Base-by-base conservation (phyloP, 2,797 vertebrate species). In the Lycodopsis pacificus region DNA sequence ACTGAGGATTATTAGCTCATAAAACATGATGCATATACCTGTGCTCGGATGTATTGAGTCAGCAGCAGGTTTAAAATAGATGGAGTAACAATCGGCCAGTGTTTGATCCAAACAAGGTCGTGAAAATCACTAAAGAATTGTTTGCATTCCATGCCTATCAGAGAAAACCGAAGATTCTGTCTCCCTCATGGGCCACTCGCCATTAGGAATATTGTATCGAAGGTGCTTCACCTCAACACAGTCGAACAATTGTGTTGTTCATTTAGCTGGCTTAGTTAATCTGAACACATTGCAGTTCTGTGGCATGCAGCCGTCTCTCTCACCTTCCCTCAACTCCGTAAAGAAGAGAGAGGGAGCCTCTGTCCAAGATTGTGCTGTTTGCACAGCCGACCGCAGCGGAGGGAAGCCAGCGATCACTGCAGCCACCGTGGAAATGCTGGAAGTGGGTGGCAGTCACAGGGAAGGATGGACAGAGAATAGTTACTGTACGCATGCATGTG, bases 361-460 rank as follows among this genome's bases (percentile, higher is more conserved):
- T 91, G 86, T 90, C 82, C 77, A 27, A 40, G 68, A 44, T 14
- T 40, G 65, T 5, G 63, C 75, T 91, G 86, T 91, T 91, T 92
- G 85, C 80, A 42, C 79, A 86, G 76, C 53, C 66, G 68, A 88
- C 89, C 88, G 1, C 87, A 86, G 84, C 77, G 76, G 63, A 81
- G 82, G 80, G 67, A 79, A 81, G 81, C 88, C 89, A 90, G 79
- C 90, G 84, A 90, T 91, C 77, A 90, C 77, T 77, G 79, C 79
- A 89, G 89, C 91, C 85, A 85, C 88, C 77, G 69, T 92, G 83
- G 85, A 93, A 89, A 91, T 82, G 70, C 69, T 76, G 79, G 68
- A 90, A 89, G 87, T 91, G 90, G 89, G 89, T 84, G 90, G 92
- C 80, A 77, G 86, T 86, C 71, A 68, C 81, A 81, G 84, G 80